Base-by-base conservation (phyloP, 1,140 invertebrate species). In the Aphelinus certus region DNA sequence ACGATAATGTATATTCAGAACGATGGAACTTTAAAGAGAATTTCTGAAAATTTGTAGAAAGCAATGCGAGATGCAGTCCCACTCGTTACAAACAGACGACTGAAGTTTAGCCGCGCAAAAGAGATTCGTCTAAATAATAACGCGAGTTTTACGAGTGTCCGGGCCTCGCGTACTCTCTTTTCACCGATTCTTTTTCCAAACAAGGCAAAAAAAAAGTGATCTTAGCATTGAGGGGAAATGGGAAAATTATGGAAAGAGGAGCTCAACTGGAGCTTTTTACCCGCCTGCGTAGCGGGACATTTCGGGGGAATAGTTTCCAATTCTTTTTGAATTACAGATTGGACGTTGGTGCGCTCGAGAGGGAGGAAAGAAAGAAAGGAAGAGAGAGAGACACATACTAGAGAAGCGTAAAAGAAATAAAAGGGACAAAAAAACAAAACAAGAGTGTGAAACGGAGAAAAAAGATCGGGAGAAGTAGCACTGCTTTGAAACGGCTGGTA, bases 281-380 rank as follows among this genome's bases (percentile, higher is more conserved):
- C 2, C 9, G 53, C 43, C 7, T 63, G 7, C 26, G 43, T 42
- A 42, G n/a, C 5, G 42, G 55, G 53, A 6, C 55, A 42, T 65
- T 65, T 58, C n/a, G 61, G 65, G 48, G 71, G 58, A 71, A 75
- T 47, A 69, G 66, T 65, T 65, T 62, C 46, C 48, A 64, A 77
- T 73, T 77, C 78, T 80, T 79, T 79, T 80, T 58, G 47, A 51
- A 58, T 72, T 65, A 58, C 72, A 67, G 76, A 78, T 78, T 71
- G 75, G 76, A 77, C 69, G 74, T 66, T 64, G 61, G 60, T 49
- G 56, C 53, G 64, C 49, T 56, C 49, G 71, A 53, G 48, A 75
- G 70, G 74, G 47, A 61, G 26, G 69, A 76, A 3, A 43, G 57
- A 7, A 64, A 72, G 26, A 67, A 55, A 76, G 55, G 75, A 64